Conservation (phyloP, 1,140 invertebrate genomes). For the Muscidifurax raptorellus region DNA sequence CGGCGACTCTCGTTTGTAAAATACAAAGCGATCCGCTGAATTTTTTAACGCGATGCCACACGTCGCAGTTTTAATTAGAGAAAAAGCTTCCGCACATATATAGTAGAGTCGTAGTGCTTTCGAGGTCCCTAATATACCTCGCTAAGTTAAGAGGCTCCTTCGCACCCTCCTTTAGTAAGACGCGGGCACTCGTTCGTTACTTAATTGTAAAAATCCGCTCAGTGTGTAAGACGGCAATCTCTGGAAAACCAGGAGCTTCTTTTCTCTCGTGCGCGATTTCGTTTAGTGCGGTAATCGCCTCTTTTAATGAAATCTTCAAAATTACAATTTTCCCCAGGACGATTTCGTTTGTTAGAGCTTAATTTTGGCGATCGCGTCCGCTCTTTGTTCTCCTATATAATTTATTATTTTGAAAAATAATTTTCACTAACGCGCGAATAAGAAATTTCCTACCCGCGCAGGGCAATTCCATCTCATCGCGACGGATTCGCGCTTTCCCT, state of each 20-base stretch:
- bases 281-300: not conserved
- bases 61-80: slow-evolving; percentile 22
- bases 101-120: not conserved
- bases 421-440: too few relatives aligned
- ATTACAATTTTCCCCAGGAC: not conserved
- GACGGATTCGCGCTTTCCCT: too few relatives aligned
- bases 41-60: too few relatives aligned
- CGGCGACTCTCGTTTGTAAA: not conserved
- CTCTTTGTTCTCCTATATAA: too few relatives aligned
- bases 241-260: slow-evolving; percentile 25
- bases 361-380: too few relatives aligned
- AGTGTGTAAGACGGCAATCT: slow-evolving; percentile 54
- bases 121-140: slow-evolving; percentile 11
- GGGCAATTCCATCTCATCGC: too few relatives aligned
- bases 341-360: too few relatives aligned
- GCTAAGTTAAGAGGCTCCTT: slow-evolving; percentile 38
- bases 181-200: slow-evolving; percentile 59
- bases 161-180: slow-evolving; percentile 4
- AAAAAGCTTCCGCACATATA: not conserved
- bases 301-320: slow-evolving; percentile 37
- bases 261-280: slow-evolving; percentile 23
- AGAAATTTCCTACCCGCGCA: not conserved
- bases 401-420: too few relatives aligned
- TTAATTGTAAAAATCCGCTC: slow-evolving; percentile 66
- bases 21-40: not conserved